Base-by-base conservation (phyloP, 2,888 invertebrate species). In the Hirtodrosophila histrioides region DNA sequence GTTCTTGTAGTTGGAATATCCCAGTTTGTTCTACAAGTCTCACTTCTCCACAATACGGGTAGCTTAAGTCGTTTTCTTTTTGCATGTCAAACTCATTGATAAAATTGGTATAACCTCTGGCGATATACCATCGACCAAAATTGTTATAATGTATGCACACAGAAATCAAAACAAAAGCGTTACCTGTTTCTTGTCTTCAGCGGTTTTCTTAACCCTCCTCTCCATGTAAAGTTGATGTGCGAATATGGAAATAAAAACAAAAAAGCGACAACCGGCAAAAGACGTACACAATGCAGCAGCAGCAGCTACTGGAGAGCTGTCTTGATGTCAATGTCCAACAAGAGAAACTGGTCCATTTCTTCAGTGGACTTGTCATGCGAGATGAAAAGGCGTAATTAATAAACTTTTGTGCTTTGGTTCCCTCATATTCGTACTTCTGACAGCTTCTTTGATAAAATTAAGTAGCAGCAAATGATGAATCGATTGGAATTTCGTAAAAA, bases 241-340 rank as follows among this genome's bases (percentile, higher is more conserved):
- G 71, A 81, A 76, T 74, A 55, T 79, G 63, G 45, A 72, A 78
- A 75, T 72, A 71, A 82, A 79, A 79, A 79, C 79, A 81, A 78
- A 78, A 57, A 41, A 51, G 36, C 57, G 40, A 50, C 63, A 75
- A 63, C 66, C 64, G 78, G 66, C 67, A 51, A 63, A 11, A 12
- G 31, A 37, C 11, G 31, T 4, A 53, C 31, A 31, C 36, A 23
- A 29, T n/a, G n/a, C n/a, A n/a, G n/a, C 27, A 27, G 12, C 43
- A 36, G 33, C 46, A 60, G 63, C 44, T 37, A 40, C 54, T 29
- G 48, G 37, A 44, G 37, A 39, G 58, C 31, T 49, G 72, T 23
- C 39, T n/a, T 53, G 55, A 57, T 70, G 75, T 61, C 69, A 68
- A 68, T 55, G 69, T 55, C 75, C 67, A 75, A 31, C 1, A 31